Base-by-base conservation (phyloP, 2,113 vertebrate species). In the Piprites chloris region DNA sequence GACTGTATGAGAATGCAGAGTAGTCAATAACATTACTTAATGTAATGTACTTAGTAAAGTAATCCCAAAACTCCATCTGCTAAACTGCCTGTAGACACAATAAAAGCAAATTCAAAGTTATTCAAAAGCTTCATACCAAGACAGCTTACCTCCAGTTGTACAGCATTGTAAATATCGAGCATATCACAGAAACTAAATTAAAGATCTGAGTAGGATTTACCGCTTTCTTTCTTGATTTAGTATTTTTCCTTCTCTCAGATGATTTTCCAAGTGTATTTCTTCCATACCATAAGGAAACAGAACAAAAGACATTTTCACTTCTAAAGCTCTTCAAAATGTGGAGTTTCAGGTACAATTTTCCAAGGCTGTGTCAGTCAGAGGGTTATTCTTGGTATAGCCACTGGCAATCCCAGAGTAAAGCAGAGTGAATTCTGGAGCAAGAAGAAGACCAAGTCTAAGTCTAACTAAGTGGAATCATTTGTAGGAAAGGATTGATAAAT, bases 391-490 rank as follows among this genome's bases (percentile, higher is more conserved):
- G 78, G 78, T 50, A 74, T 35, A 87, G 71, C 75, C 82, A 89
- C 46, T 80, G 78, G 85, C 91, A 91, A 82, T 74, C 32, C 46
- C 82, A 85, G 28, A 85, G 46, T 37, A 93, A 79, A 85, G 71
- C 44, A 71, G 85, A 81, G 65, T 80, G 62, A 93, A 79, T 90
- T 95, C 50, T 82, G 63, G 85, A 94, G 58, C n/a, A 80, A 85
- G 89, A 92, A 5, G 39, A 93, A 0, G 4, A 87, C 49, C 49
- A 58, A 95, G 28, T 59, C 24, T 82, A 89, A 87, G 69, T 94
- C 67, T 85, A 76, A 63, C 49, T 77, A 55, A 37, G 50, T 89
- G 27, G 63, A 88, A 77, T 50, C 30, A 11, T 66, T 55, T 84
- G 55, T 74, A 90, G 50, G 46, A 90, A 90, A 84, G 63, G 76